Evolutionary conservation across 2,797 vertebrate species (phyloP).

Genomic region (Lutjanus argentimaculatus): DNA sequence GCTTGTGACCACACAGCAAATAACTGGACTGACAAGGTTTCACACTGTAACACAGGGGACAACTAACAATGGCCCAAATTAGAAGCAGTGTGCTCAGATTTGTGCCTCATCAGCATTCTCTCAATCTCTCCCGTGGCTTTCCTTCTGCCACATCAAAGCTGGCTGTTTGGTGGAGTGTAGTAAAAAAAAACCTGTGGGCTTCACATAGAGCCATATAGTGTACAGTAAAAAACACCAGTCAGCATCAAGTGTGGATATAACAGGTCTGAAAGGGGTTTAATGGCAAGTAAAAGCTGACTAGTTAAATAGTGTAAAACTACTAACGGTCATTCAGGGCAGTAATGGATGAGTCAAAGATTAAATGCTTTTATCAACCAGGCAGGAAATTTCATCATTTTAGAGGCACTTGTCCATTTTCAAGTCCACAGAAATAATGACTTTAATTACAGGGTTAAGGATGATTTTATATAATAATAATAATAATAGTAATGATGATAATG

Average conservation of each 20-base stretch:
- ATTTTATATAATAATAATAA: no score
- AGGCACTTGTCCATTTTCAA: no score
- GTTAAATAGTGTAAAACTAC: neutral
- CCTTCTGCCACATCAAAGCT: conserved; percentile 78
- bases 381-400: no score
- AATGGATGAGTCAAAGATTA: neutral
- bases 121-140: conserved; percentile 73
- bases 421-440: no score
- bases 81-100: conserved; percentile 73
- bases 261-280: neutral
- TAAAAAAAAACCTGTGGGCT: conserved; percentile 43
- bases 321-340: neutral
- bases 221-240: conserved; percentile 3
- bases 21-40: conserved; percentile 65
- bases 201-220: conserved; percentile 31
- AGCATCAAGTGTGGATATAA: neutral
- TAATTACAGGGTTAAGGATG: no score
- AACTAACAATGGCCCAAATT: conserved; percentile 72
- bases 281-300: no score
- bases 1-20: conserved; percentile 59
- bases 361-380: no score
- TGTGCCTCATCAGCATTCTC: conserved; percentile 78
- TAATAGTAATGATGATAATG: no score
- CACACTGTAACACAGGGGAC: conserved; percentile 62
- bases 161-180: conserved; percentile 28